Base-by-base conservation (phyloP, 1,140 invertebrate species). In the Dinoponera quadriceps region DNA sequence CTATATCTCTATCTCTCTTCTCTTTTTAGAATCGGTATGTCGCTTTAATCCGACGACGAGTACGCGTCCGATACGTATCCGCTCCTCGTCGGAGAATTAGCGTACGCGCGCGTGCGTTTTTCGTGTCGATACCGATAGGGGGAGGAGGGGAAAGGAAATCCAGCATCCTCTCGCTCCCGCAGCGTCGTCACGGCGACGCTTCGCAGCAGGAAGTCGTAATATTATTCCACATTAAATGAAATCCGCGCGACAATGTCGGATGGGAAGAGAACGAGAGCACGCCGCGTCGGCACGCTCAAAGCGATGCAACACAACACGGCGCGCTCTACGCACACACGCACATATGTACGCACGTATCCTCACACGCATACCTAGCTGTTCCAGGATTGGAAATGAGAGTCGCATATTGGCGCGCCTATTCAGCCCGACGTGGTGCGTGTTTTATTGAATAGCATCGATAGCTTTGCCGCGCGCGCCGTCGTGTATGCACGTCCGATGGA, bases 371-470 rank as follows among this genome's bases (percentile, higher is more conserved):
- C 38, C 38, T 44, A 9, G 71, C 71, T 81, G 80, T 88, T 85
- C 75, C 33, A 48, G 81, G 75, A 88, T 88, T 82, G 85, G 75
- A 88, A 88, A 87, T 87, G 86, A 87, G 82, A 82, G 62, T 87
- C 83, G 82, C 71, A 74, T 88, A 88, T 88, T 87, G 86, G 85
- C 65, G 54, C 62, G 74, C 69, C 85, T 87, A 88, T 88, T 87
- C 86, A 75, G 22, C 25, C 20, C 75, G 69, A 74, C 65, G 49
- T 78, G 63, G 85, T 44, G 68, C 71, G 74, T 88, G 85, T 87
- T 88, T 88, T 87, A 87, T 88, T 88, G 86, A 88, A 87, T 87
- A 84, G 82, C 73, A 82, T 77, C 85, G 85, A 87, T 84, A 85
- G 85, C 69, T 84, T 54, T 54, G 82, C 55, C 49, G 49, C 60